Base-by-base conservation (phyloP, 2,797 vertebrate genomes). In the Oophaga sylvatica region DNA sequence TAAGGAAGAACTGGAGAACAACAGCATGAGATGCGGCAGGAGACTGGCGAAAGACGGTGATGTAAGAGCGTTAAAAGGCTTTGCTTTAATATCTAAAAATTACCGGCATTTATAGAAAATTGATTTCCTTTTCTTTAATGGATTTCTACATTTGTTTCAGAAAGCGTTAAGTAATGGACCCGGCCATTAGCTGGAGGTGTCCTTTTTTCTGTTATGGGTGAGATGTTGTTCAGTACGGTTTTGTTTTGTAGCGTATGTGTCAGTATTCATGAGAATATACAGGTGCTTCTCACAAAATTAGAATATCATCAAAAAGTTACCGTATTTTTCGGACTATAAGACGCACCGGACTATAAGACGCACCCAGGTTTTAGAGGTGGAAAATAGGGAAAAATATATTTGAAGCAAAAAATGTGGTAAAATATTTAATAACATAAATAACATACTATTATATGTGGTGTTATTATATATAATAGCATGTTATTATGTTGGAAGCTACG, bases 21-120 rank as follows among this genome's bases (percentile, higher is more conserved):
- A 94, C 93, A 99, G 98, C 87, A 98, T 99, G 98, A 95, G 98
- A 62, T 99, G 98, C 87, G 98, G 98, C 84, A 96, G 98, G 86
- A 99, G 98, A 82, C 95, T 99, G 85, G 95, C 95, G 35, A 98
- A 98, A 95, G 98, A 99, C 81, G 98, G 98, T 90, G 98, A 99
- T 87, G 98, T 99, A 94, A 97, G 98, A 96, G 83, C n/a, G 53
- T 63, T 2, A 65, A 77, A 81, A 85, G 73, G 80, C 62, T 29
- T 87, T 59, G 63, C 87, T 17, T 22, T 78, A 53, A 77, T 22
- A 19, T 80, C 11, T 48, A 4, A 17, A 73, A 22, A 83, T 68
- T 29, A 57, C 63, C 15, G 48, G 75, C 73, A 20, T 79, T 76
- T 88, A 70, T 53, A 45, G 70, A 3, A 31, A 79, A 60, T 84